Percentiles rank a stretch among this genome's conserved stretches.
These are phyloP conservation scores for Onychomys arenicola DNA, from an alignment of 2,797 vertebrate species.

Conservation along the genomic window DNA sequence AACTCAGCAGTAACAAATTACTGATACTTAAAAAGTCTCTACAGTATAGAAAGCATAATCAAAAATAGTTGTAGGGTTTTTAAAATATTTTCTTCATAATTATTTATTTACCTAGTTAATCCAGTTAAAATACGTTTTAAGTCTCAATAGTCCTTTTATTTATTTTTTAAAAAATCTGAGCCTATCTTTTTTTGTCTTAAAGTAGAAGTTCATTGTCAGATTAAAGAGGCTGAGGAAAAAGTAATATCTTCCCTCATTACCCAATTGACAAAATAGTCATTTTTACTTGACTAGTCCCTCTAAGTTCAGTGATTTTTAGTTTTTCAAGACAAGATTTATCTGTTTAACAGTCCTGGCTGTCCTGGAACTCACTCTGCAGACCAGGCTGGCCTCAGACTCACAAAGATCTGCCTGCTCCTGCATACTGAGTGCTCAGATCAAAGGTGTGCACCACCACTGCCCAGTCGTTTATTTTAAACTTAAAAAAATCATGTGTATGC, in stretches of 20 bases:
- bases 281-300: not conserved
- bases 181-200: slow-evolving; percentile 40
- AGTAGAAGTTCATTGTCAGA: slow-evolving; percentile 52
- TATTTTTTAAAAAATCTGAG: slow-evolving; percentile 47
- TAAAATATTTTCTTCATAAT: slow-evolving; percentile 15
- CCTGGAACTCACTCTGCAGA: no score
- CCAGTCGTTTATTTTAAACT: not conserved
- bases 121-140: slow-evolving; percentile 23
- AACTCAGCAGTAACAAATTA: not conserved
- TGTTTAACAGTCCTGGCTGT: no score
- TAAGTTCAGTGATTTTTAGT: not conserved
- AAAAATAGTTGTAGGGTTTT: slow-evolving; percentile 34
- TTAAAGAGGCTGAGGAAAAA: slow-evolving; percentile 31
- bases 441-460: no score
- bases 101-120: slow-evolving; percentile 49
- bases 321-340: no score
- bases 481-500: not conserved
- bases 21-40: not conserved
- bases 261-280: not conserved
- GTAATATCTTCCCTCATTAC: not conserved
- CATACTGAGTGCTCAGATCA: no score
- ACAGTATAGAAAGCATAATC: not conserved
- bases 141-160: not conserved
- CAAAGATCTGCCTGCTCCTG: no score
- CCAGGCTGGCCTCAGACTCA: no score